Conservation (phyloP, 2,888 invertebrate species). For the Noctuana brunneofusca region DNA sequence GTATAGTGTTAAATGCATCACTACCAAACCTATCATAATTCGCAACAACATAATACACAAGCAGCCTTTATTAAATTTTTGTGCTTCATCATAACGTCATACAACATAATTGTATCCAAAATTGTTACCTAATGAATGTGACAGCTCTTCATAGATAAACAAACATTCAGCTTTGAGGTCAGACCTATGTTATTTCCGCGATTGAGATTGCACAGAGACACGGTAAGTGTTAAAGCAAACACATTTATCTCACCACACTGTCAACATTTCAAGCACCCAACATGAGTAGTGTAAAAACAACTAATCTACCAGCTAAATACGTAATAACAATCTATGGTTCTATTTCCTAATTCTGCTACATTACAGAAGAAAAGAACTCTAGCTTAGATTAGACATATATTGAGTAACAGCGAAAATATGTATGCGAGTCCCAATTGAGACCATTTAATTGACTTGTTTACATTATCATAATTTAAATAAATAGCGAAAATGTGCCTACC, state of each 20-base stretch:
- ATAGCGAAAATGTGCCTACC: slow-evolving; percentile 43
- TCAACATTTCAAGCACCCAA: slow-evolving; percentile 19
- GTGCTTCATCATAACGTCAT: too few relatives aligned
- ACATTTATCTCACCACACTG: slow-evolving; percentile 27
- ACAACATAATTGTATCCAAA: not conserved
- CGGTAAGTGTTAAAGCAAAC: slow-evolving; percentile 28
- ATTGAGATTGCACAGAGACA: slow-evolving; percentile 15
- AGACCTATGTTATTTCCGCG: slow-evolving; percentile 29
- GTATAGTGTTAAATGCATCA: too few relatives aligned
- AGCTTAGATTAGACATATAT: not conserved
- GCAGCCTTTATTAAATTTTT: too few relatives aligned
- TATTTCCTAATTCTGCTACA: slow-evolving; percentile 5
- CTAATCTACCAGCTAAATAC: not conserved
- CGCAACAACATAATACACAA: too few relatives aligned
- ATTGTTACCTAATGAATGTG: not conserved
- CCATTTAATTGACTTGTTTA: slow-evolving; percentile 72
- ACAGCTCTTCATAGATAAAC: not conserved
- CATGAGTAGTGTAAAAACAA: slow-evolving; percentile 15
- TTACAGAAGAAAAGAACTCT: slow-evolving; percentile 1
- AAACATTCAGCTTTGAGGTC: slow-evolving; percentile 22
- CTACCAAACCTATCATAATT: too few relatives aligned
- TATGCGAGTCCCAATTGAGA: slow-evolving; percentile 41
- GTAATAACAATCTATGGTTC: slow-evolving; percentile 13
- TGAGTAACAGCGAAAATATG: slow-evolving; percentile 6
- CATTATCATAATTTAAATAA: slow-evolving; percentile 40